phyloP scores from a whole-genome alignment of 1,140 invertebrate genomes.

The Lepidurus couesii region DNA sequence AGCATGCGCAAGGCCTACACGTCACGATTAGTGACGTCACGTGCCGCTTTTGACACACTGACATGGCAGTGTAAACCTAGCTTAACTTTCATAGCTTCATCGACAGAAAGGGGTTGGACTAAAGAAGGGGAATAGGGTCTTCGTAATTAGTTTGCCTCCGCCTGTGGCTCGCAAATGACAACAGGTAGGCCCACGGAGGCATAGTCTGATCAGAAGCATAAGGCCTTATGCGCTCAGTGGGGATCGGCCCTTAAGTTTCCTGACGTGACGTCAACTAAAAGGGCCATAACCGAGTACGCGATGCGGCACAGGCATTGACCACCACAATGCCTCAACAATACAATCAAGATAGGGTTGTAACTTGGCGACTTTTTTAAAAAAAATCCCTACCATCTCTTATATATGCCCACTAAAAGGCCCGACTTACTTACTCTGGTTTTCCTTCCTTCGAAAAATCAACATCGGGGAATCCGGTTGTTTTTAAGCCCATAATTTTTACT shows the following conservation, averaged over 20 bases:
- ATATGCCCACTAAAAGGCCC: not conserved
- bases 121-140: too few species aligned
- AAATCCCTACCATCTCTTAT: too few species aligned
- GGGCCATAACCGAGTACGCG: not conserved
- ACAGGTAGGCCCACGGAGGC: too few species aligned
- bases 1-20: too few species aligned
- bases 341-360: not conserved
- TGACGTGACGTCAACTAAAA: slow-evolving; percentile 8
- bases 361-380: not conserved
- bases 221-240: not conserved
- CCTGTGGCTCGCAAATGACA: too few species aligned
- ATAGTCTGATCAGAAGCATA: not conserved
- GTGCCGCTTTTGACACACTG: too few species aligned
- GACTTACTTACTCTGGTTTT: not conserved
- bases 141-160: too few species aligned
- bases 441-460: not conserved
- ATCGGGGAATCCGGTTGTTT: not conserved
- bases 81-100: too few species aligned
- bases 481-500: not conserved
- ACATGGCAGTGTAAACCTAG: too few species aligned
- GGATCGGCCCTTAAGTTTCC: not conserved
- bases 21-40: too few species aligned
- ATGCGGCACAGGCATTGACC: not conserved
- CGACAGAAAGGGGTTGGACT: too few species aligned
- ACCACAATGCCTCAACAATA: slow-evolving; percentile 15